Percentiles rank a stretch among this genome's conserved stretches.
These are phyloP conservation scores for Tapera naevia DNA, from an alignment of 2,797 vertebrate species.

Conservation along the genomic window DNA sequence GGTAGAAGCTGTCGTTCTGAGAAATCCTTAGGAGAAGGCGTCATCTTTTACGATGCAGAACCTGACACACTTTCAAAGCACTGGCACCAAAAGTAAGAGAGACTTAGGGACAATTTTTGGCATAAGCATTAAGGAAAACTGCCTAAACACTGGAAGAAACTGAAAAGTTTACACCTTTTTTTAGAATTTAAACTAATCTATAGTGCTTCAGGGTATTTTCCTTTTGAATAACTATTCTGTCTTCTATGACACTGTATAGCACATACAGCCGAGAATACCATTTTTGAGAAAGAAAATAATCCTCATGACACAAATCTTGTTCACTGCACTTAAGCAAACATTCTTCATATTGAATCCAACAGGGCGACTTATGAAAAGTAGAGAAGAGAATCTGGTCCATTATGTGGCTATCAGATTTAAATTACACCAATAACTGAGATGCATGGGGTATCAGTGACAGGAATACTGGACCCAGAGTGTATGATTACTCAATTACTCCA, in stretches of 20 bases:
- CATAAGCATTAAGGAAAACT: neutral
- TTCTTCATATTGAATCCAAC: slow-evolving; percentile 30
- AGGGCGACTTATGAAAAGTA: slow-evolving; percentile 41
- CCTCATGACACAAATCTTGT: slow-evolving; percentile 38
- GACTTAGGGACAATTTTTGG: slow-evolving; percentile 2
- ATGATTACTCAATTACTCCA: slow-evolving; percentile 72
- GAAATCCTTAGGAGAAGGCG: neutral
- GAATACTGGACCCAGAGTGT: slow-evolving; percentile 50
- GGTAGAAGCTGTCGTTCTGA: slow-evolving; percentile 51
- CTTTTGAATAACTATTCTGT: neutral
- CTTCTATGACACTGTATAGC: neutral
- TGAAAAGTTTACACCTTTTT: slow-evolving; percentile 1
- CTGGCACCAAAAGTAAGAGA: slow-evolving; percentile 4
- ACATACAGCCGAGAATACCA: neutral
- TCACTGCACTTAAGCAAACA: slow-evolving; percentile 18
- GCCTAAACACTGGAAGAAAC: neutral
- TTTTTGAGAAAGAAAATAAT: slow-evolving; percentile 16
- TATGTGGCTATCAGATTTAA: slow-evolving; percentile 68
- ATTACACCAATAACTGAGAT: slow-evolving; percentile 66
- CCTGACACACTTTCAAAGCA: neutral
- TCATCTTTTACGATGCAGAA: neutral
- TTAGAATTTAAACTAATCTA: neutral
- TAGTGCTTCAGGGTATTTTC: slow-evolving; percentile 5
- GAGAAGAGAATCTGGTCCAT: slow-evolving; percentile 59
- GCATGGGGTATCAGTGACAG: slow-evolving; percentile 65